Evolutionary conservation across 2,797 vertebrate genomes (phyloP).

Genomic region (Arnoldichthys spilopterus): DNA sequence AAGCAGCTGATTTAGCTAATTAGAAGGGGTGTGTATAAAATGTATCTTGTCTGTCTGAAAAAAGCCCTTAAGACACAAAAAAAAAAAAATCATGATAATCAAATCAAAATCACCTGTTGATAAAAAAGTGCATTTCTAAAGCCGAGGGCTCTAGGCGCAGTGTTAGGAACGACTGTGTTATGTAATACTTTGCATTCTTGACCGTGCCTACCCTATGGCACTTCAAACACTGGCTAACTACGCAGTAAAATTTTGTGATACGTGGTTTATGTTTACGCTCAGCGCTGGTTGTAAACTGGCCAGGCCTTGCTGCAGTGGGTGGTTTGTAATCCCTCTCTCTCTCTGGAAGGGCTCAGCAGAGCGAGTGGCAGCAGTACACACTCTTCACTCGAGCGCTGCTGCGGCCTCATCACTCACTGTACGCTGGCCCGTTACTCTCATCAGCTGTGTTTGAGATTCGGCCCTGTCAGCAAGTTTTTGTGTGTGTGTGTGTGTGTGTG

Average conservation of each 20-base stretch:
- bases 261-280: constrained; percentile 15
- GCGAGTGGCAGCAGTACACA: constrained; percentile 58
- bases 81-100: background rate
- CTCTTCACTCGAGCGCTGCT: constrained; percentile 74
- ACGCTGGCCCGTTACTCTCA: constrained; percentile 78
- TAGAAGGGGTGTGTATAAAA: background rate
- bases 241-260: constrained; percentile 22
- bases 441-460: constrained; percentile 76
- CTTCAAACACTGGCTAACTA: background rate
- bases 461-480: constrained; percentile 79
- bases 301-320: constrained; percentile 24
- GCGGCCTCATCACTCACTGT: constrained; percentile 82
- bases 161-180: background rate
- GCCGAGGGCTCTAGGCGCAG: background rate
- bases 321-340: constrained; percentile 34
- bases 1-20: background rate
- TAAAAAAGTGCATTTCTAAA: background rate
- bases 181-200: constrained; percentile 1
- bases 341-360: constrained; percentile 23
- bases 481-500: constrained; percentile 14
- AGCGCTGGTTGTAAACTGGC: background rate
- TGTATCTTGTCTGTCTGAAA: background rate
- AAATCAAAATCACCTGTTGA: background rate
- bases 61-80: no score
- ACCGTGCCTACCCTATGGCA: background rate